Base-by-base conservation (phyloP, 1,140 invertebrate species). In the Drosophila auraria region DNA sequence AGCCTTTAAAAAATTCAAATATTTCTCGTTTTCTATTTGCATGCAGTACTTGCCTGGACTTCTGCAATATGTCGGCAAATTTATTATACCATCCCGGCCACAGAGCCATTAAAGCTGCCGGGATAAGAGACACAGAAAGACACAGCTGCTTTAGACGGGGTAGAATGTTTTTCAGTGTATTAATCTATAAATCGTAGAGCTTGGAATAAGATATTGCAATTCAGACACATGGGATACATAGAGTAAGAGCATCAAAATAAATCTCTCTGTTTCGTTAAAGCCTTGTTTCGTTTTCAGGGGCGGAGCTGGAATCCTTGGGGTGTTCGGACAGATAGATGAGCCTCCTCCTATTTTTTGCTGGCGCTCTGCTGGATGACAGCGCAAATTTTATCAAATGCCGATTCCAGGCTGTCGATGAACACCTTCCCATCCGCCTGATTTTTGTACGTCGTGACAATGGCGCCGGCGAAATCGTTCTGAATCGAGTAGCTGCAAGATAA, bases 381-480 rank as follows among this genome's bases (percentile, higher is more conserved):
- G 45, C 61, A 92, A 69, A 92, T 91, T 63, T 87, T 78, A 62
- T 87, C 77, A 56, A 97, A 95, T 44, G 96, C 95, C 62, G 94
- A 93, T 68, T 95, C 94, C 44, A 98, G 93, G 68, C 95, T 95
- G 59, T 95, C 94, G 20, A 96, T 93, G 90, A 97, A 98, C 53
- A 96, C 95, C 9, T 93, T 93, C 44, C 96, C 96, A 92, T 96
- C 94, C 45, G 95, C 95, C 65, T 96, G 94, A 25, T 94, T 93
- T 66, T 95, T 95, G 91, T 98, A 98, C 74, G 95, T 96, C 1
- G 96, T 96, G 2, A 98, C 95, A 56, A 97, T 94, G 59, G 95
- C 95, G n/a, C 97, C 97, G 38, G 97, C 92, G 76, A 94, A 95
- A 70, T 97, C 95, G n/a, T 70, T 84, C 17, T 76, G 70, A 47